These are phyloP conservation scores for Chiloscyllium plagiosum DNA, from an alignment of 2,113 vertebrate genomes.

Conservation along the genomic window DNA sequence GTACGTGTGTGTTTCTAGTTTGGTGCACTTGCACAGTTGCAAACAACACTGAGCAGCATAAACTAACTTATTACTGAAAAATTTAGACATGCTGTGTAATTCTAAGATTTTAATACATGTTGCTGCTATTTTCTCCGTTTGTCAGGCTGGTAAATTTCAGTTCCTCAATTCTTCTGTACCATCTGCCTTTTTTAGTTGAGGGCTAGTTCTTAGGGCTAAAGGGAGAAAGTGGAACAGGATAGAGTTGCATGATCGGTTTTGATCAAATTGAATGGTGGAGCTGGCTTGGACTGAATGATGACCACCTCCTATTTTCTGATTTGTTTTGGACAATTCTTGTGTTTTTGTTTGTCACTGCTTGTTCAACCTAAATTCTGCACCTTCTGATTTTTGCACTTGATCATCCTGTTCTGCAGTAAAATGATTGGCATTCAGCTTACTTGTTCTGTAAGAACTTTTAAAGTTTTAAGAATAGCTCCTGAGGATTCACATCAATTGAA, in stretches of 20 bases:
- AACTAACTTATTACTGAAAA: neutral
- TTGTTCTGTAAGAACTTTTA: neutral
- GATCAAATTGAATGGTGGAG: too few relatives aligned
- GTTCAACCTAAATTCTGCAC: neutral
- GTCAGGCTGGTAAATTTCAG: neutral
- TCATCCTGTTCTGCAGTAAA: neutral
- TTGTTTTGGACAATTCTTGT: neutral
- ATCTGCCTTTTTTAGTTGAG: neutral
- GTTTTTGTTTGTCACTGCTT: neutral
- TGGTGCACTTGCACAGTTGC: too few relatives aligned
- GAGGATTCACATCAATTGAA: neutral
- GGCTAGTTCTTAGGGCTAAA: too few relatives aligned
- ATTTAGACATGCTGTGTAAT: neutral
- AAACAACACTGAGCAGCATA: too few relatives aligned
- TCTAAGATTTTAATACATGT: neutral
- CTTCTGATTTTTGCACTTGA: neutral
- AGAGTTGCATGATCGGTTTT: too few relatives aligned
- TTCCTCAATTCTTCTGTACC: neutral
- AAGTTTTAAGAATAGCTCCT: neutral
- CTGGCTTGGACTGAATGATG: too few relatives aligned
- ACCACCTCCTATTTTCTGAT: too few relatives aligned
- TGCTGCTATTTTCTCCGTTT: neutral
- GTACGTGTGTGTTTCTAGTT: too few relatives aligned
- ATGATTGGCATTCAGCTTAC: neutral
- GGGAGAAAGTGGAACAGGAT: too few relatives aligned